Evolutionary conservation across 2,888 invertebrate genomes (phyloP).

Genomic region (Caenorhabditis doughertyi): DNA sequence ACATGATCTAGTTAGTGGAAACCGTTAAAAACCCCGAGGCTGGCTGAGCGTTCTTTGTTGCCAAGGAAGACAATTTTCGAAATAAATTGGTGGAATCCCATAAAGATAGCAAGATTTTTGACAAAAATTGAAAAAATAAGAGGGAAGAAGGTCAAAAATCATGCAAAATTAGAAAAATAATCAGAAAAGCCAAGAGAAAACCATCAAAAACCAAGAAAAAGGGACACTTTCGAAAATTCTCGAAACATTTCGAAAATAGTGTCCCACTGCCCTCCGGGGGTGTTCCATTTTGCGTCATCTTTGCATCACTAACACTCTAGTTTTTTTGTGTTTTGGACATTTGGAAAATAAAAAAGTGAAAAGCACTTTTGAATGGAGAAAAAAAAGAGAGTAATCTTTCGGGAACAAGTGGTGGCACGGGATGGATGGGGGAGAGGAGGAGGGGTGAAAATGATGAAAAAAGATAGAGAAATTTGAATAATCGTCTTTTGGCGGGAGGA

Average conservation of each 20-base stretch:
- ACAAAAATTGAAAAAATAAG: neutral
- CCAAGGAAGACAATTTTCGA: too few species aligned
- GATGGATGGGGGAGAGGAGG: too few species aligned
- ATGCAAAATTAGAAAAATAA: neutral
- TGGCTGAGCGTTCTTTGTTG: too few species aligned
- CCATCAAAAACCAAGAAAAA: too few species aligned
- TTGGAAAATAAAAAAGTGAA: neutral
- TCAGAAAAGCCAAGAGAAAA: neutral
- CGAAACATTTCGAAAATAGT: slow-evolving; percentile 6
- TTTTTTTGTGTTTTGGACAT: neutral
- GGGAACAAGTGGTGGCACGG: neutral
- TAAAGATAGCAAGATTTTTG: too few species aligned
- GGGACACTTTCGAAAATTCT: neutral
- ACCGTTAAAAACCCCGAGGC: too few species aligned
- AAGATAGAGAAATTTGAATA: slow-evolving; percentile 15
- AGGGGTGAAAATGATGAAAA: too few species aligned
- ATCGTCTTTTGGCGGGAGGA: slow-evolving; percentile 7
- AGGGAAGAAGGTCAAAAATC: neutral
- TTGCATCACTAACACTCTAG: too few species aligned
- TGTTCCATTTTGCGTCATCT: too few species aligned
- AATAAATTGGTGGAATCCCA: too few species aligned
- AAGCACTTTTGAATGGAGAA: neutral
- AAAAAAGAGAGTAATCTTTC: slow-evolving; percentile 8
- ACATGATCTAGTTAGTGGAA: too few species aligned
- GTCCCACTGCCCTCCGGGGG: too few species aligned